phyloP scores from a whole-genome alignment of 2,888 invertebrate genomes.

The Latrodectus elegans region DNA sequence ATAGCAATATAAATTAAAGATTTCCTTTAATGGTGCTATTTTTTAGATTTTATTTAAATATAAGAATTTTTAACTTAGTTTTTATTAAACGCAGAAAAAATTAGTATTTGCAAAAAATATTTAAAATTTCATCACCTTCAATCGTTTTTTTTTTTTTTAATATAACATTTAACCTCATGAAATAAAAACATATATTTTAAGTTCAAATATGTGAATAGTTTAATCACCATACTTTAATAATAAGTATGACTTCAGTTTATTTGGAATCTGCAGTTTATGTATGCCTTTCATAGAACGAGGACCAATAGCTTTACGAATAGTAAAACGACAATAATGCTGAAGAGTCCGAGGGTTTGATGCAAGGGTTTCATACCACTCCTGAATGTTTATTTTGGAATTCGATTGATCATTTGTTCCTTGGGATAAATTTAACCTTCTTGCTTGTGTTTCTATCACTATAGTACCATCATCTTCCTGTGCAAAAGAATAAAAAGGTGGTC shows the following conservation, averaged over 20 bases:
- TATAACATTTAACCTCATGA: too few relatives aligned
- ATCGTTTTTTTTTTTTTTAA: too few relatives aligned
- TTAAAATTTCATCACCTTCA: too few relatives aligned
- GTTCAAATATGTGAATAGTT: background rate
- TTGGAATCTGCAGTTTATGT: constrained; percentile 73
- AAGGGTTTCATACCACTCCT: constrained; percentile 73
- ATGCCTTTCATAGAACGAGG: constrained; percentile 72
- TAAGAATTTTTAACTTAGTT: too few relatives aligned
- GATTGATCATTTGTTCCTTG: background rate
- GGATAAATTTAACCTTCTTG: background rate
- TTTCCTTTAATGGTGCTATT: too few relatives aligned
- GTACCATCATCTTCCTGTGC: background rate
- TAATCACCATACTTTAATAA: constrained; percentile 67
- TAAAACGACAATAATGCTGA: constrained; percentile 74
- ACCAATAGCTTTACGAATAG: constrained; percentile 72
- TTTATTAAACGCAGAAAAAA: too few relatives aligned
- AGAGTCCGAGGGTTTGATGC: constrained; percentile 73
- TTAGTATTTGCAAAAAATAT: too few relatives aligned
- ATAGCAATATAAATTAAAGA: too few relatives aligned
- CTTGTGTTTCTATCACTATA: background rate
- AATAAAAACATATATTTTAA: too few relatives aligned
- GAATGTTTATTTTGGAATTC: constrained; percentile 57
- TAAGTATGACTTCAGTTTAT: constrained; percentile 73
- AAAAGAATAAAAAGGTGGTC: constrained; percentile 7
- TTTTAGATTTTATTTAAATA: too few relatives aligned